Percentiles rank a stretch among this genome's conserved stretches.
These are phyloP conservation scores for Drosophila obscura DNA, from an alignment of 1,140 invertebrate genomes.

Conservation along the genomic window DNA sequence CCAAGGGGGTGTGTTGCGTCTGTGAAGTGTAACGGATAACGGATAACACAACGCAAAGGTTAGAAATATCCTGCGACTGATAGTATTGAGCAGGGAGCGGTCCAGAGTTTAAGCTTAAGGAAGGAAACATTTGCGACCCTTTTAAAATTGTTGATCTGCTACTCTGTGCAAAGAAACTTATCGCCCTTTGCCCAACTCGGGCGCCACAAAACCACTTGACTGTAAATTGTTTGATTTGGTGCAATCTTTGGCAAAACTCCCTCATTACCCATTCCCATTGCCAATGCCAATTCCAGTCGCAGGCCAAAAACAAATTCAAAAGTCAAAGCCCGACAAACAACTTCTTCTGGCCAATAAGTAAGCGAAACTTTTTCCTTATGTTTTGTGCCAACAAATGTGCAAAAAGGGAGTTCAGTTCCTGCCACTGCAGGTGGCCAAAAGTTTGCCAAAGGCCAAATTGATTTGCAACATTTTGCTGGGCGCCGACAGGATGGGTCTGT, in stretches of 20 bases:
- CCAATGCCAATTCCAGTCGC: conserved; percentile 4
- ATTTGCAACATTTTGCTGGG: conserved; percentile 61
- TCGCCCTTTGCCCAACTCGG: conserved; percentile 3
- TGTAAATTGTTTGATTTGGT: conserved; percentile 55
- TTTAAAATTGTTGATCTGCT: neutral
- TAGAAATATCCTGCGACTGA: neutral
- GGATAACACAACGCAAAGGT: conserved; percentile 10
- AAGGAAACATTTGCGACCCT: neutral
- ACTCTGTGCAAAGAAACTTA: conserved; percentile 4
- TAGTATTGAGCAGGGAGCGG: neutral
- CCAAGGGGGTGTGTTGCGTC: conserved; percentile 19
- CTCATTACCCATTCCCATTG: conserved; percentile 17
- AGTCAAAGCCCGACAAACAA: conserved; percentile 46
- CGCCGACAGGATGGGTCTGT: neutral
- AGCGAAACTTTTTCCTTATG: conserved; percentile 71
- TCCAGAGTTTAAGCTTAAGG: neutral
- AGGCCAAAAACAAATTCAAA: conserved; percentile 28
- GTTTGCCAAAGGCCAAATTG: conserved; percentile 69
- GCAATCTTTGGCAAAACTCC: conserved; percentile 32
- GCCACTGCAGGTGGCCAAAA: conserved; percentile 64
- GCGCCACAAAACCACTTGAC: conserved; percentile 65
- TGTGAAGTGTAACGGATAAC: conserved; percentile 5
- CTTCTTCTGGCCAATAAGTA: conserved; percentile 69
- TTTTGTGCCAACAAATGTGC: conserved; percentile 71
- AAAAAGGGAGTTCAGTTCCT: conserved; percentile 21